Evolutionary conservation across 37 sponge, comb jelly and placozoan species (phyloP).

Genomic region (Tethya wilhelma): DNA sequence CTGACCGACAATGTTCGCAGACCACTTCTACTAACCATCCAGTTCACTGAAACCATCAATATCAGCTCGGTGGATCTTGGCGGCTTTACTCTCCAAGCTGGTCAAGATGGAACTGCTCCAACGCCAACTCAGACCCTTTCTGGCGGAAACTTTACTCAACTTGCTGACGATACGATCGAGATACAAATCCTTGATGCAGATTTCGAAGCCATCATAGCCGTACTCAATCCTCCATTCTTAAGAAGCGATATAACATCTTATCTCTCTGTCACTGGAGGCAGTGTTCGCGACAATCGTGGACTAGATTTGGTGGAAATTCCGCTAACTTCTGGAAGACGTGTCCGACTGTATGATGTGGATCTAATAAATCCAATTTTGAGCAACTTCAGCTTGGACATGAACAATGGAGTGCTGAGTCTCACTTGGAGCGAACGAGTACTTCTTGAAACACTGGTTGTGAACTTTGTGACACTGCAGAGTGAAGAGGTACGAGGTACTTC

Average conservation of each 20-base stretch:
- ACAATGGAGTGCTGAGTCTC: slow-evolving; percentile 64
- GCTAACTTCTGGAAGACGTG: slow-evolving; percentile 32
- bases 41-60: slow-evolving; percentile 81
- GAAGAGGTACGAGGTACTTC: slow-evolving; percentile 2
- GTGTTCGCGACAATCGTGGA: slow-evolving; percentile 54
- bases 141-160: slow-evolving; percentile 34
- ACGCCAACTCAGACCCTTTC: slow-evolving; percentile 24
- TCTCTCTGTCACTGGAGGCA: slow-evolving; percentile 48
- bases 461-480: slow-evolving; percentile 56
- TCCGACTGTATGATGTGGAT: slow-evolving; percentile 68
- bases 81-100: slow-evolving; percentile 58
- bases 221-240: slow-evolving; percentile 41
- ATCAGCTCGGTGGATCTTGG: slow-evolving; percentile 54
- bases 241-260: slow-evolving; percentile 41
- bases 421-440: slow-evolving; percentile 72
- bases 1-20: slow-evolving; percentile 74
- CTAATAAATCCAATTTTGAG: slow-evolving; percentile 48
- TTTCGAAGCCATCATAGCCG: slow-evolving; percentile 68
- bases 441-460: slow-evolving; percentile 50
- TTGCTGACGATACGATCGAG: slow-evolving; percentile 59
- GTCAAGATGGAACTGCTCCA: neutral
- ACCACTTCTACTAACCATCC: slow-evolving; percentile 70
- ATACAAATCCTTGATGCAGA: slow-evolving; percentile 63
- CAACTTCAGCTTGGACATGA: slow-evolving; percentile 66
- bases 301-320: slow-evolving; percentile 30